Evolutionary conservation across 1,140 invertebrate species (phyloP).

Genomic region (Proales similis): DNA sequence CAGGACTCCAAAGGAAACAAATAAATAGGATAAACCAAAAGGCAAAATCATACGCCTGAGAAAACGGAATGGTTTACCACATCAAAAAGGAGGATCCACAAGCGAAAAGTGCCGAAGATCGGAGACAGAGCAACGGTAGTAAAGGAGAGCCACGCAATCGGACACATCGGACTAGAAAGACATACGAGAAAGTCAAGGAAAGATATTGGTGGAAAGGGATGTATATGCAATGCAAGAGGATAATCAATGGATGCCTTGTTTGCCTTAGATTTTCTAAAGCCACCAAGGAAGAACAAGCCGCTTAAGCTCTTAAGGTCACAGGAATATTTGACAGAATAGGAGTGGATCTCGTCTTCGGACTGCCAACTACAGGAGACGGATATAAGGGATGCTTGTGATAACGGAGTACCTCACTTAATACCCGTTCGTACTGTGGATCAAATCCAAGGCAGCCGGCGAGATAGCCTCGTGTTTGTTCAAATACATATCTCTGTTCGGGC

Average conservation of each 20-base stretch:
- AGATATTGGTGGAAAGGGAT: constrained; percentile 2
- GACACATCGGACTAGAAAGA: constrained; percentile 16
- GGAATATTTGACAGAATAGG: not conserved
- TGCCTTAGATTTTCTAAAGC: constrained; percentile 3
- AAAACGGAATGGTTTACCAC: too few species aligned
- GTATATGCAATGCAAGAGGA: not conserved
- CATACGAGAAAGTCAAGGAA: not conserved
- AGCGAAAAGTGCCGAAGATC: not conserved
- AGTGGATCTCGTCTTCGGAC: constrained; percentile 1
- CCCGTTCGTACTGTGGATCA: not conserved
- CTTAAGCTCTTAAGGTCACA: not conserved
- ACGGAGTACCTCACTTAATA: not conserved
- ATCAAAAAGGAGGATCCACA: too few species aligned
- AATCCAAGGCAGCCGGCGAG: not conserved
- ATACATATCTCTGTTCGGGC: constrained; percentile 8
- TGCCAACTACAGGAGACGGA: constrained; percentile 1
- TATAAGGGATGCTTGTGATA: constrained; percentile 2
- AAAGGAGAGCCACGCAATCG: not conserved
- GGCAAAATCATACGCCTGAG: too few species aligned
- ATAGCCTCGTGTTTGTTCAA: not conserved
- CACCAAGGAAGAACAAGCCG: constrained; percentile 3
- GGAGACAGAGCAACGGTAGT: not conserved
- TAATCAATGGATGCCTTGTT: not conserved
- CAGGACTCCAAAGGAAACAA: constrained; percentile 2
- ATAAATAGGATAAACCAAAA: not conserved